phyloP scores from a whole-genome alignment of 2,888 invertebrate species.

The Salpingus planirostris region DNA sequence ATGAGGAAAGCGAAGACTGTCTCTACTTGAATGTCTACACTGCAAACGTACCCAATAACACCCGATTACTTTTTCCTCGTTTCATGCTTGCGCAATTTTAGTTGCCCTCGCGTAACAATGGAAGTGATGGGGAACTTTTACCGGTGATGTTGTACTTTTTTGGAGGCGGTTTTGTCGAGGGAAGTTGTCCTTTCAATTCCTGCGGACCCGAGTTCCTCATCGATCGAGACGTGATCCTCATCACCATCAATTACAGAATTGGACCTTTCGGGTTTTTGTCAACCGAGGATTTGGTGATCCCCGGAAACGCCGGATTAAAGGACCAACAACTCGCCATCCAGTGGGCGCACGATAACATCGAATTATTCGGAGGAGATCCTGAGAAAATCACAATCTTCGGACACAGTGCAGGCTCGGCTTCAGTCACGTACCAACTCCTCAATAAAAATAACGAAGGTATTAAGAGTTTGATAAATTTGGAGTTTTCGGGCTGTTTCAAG shows the following conservation, averaged over 20 bases:
- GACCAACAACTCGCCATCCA: slow-evolving; percentile 61
- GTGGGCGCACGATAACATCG: slow-evolving; percentile 61
- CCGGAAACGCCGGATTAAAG: slow-evolving; percentile 64
- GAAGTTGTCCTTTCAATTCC: slow-evolving; percentile 1
- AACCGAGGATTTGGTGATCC: slow-evolving; percentile 56
- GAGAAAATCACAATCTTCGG: slow-evolving; percentile 58
- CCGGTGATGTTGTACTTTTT: slow-evolving; percentile 10
- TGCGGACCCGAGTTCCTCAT: slow-evolving; percentile 20
- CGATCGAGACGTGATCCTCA: slow-evolving; percentile 20
- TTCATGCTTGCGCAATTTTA: neutral
- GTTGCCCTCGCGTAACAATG: slow-evolving; percentile 4
- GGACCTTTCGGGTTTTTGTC: slow-evolving; percentile 52
- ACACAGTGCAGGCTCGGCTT: slow-evolving; percentile 60
- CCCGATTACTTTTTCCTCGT: too few relatives aligned
- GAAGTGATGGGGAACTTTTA: slow-evolving; percentile 4
- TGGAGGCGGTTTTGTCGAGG: slow-evolving; percentile 9
- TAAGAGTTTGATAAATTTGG: too few relatives aligned
- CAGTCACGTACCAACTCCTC: slow-evolving; percentile 12
- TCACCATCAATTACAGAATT: slow-evolving; percentile 22
- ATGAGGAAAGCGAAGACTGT: too few relatives aligned
- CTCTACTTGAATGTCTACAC: slow-evolving; percentile 16
- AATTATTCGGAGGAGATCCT: slow-evolving; percentile 61
- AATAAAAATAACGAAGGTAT: slow-evolving; percentile 5
- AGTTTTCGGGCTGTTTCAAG: too few relatives aligned
- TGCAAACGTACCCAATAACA: slow-evolving; percentile 10